These are phyloP conservation scores for Drosophila siamana DNA, from an alignment of 2,888 invertebrate species.

Conservation along the genomic window DNA sequence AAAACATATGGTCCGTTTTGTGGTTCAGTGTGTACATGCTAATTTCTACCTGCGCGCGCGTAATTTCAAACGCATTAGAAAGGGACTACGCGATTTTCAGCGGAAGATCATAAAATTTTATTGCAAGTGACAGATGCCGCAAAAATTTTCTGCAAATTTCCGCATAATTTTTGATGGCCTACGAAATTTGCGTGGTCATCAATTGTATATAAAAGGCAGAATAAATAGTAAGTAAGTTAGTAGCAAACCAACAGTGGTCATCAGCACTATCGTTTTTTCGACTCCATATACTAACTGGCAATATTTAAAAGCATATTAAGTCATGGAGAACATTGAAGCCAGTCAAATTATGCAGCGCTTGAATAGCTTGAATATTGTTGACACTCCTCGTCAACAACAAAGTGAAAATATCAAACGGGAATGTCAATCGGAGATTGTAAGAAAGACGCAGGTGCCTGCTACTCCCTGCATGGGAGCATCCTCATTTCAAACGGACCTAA, in stretches of 20 bases:
- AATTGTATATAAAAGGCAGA: slow-evolving; percentile 50
- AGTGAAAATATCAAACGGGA: slow-evolving; percentile 48
- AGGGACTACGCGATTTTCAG: slow-evolving; percentile 56
- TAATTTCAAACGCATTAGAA: slow-evolving; percentile 54
- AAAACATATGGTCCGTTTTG: slow-evolving; percentile 46
- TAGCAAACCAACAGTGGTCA: slow-evolving; percentile 39
- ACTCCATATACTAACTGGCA: neutral
- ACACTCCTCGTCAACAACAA: slow-evolving; percentile 56
- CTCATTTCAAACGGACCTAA: slow-evolving; percentile 60
- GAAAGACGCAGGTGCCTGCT: slow-evolving; percentile 51
- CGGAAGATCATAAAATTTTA: slow-evolving; percentile 43
- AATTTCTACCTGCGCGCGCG: slow-evolving; percentile 56
- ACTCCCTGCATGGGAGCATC: slow-evolving; percentile 55
- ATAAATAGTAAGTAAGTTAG: slow-evolving; percentile 28
- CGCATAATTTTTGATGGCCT: slow-evolving; percentile 42
- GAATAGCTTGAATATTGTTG: slow-evolving; percentile 54
- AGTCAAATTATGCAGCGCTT: slow-evolving; percentile 58
- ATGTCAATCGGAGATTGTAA: slow-evolving; percentile 53
- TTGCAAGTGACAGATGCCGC: slow-evolving; percentile 43
- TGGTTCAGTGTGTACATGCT: slow-evolving; percentile 59
- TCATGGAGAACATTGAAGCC: slow-evolving; percentile 52
- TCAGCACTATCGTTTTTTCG: slow-evolving; percentile 6
- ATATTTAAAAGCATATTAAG: neutral
- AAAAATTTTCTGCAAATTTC: slow-evolving; percentile 45
- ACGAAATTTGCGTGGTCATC: slow-evolving; percentile 41